Base-by-base conservation (phyloP, 2,888 invertebrate species). In the Pomacea canaliculata region DNA sequence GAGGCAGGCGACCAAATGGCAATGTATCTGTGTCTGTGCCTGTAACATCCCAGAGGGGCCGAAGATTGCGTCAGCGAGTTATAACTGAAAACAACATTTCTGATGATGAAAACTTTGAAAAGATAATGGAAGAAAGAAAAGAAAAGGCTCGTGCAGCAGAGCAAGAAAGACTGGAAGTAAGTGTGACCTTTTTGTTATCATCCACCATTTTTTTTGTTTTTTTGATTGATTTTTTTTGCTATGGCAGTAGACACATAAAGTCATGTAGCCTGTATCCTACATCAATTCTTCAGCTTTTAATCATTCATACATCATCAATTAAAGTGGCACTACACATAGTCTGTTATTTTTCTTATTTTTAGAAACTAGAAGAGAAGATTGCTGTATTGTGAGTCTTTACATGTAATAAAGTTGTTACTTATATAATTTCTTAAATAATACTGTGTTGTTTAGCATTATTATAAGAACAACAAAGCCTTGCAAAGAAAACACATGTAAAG, bases 91-190 rank as follows among this genome's bases (percentile, higher is more conserved):
- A 73, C 51, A 69, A 68, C 63, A 60, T 69, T 18, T 68, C 68
- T 12, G 59, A 67, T 16, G 65, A 73, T 49, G 80, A 78, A 51
- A 75, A 78, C 56, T 78, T 73, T 76, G 80, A 80, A 56, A 76
- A 76, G 51, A 71, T 80, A 37, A 66, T 78, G 73, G 76, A 78
- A 59, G 80, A 80, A 65, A 71, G 80, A n/a, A 80, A 78, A 60
- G 80, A 76, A 51, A 78, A 80, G 65, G 78, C 77, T 13, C 76
- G 76, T 37, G 76, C 71, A 16, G 72, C 78, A 63, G 82, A 82
- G 56, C 79, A 80, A 62, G 87, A 87, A 72, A 78, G 86, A 65
- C 82, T 86, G 77, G 88, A 89, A 73, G 85, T 89, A n/a, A 88
- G 83, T 37, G 16, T 63, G 12, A 27, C 23, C 19, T 63, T 63